Base-by-base conservation (phyloP, 2,888 invertebrate genomes). In the Acleris sparsana region DNA sequence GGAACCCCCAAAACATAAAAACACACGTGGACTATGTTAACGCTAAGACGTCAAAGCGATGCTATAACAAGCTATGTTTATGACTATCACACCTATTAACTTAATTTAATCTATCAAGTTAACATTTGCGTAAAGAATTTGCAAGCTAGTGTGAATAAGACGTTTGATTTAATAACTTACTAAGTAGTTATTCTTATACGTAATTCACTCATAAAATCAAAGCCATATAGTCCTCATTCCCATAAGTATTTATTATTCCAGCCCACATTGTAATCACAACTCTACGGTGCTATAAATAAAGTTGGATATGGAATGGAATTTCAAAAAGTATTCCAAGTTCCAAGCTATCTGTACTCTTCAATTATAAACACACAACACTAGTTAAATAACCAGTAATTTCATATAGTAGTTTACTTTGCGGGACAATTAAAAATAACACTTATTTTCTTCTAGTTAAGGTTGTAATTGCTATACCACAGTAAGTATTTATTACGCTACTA, bases 41-140 rank as follows among this genome's bases (percentile, higher is more conserved):
- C 13, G 13, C 13, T 39, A 39, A 13, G 39, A 13, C 33, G 33
- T 11, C 3, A 6, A 25, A 25, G 25, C 25, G 39, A 39, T 39
- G 39, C 39, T 13, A 39, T 39, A 39, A 39, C 39, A 13, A 80
- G 79, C 82, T 77, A 77, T 81, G 83, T 82, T 53, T 53, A 49
- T 49, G 13, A 43, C 63, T 5, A 43, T 64, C 48, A 17, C 17
- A 53, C 48, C 29, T 13, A 53, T 33, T 55, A 53, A 60, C 60
- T 60, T 25, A 56, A 33, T 33, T 9, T n/a, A n/a, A n/a, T n/a
- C n/a, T 9, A 9, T 9, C 9, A 9, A 9, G 49, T 33, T 39
- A 59, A 53, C 63, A 63, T 33, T 46, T 63, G n/a, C 29, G 33
- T 18, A 48, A 39, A 6, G 43, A 17, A 43, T 59, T 58, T 55